These are phyloP conservation scores for Physeter macrocephalus DNA, from an alignment of 2,113 vertebrate species.

Conservation along the genomic window DNA sequence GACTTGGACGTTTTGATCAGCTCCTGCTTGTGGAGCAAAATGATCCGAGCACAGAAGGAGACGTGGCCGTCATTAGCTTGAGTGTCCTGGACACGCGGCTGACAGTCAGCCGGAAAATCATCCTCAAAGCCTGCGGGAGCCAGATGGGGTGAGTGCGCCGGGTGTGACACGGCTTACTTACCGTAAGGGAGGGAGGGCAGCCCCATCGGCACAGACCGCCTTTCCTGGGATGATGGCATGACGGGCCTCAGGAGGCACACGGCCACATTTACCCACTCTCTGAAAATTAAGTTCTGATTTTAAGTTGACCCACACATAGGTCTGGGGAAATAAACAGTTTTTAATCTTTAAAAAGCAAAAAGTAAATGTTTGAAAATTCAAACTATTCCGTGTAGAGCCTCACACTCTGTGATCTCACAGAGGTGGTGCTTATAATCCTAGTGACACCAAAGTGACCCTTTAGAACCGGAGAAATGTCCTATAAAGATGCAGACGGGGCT, in stretches of 20 bases:
- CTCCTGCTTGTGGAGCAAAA: background rate
- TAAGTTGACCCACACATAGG: background rate
- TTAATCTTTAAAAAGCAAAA: background rate
- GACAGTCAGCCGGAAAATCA: background rate
- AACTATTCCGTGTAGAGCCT: background rate
- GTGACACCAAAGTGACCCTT: background rate
- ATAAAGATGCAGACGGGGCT: background rate
- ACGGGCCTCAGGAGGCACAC: background rate
- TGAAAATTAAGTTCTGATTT: background rate
- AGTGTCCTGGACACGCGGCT: background rate
- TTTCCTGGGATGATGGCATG: too few relatives aligned
- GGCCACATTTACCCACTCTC: fast-evolving
- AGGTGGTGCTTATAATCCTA: fast-evolving
- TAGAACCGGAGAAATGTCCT: background rate
- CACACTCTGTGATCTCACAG: background rate
- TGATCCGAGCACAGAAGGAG: background rate
- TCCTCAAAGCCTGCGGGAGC: background rate
- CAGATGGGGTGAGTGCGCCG: background rate
- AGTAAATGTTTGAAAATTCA: background rate
- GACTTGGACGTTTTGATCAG: background rate
- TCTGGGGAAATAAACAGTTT: background rate
- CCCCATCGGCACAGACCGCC: background rate
- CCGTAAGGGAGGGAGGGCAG: fast-evolving
- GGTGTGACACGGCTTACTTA: background rate
- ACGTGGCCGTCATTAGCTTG: background rate